Evolutionary conservation across 1,140 invertebrate genomes (phyloP), one percentile per base, ranked within the genome.

Genomic region (Pogonus chalceus): DNA sequence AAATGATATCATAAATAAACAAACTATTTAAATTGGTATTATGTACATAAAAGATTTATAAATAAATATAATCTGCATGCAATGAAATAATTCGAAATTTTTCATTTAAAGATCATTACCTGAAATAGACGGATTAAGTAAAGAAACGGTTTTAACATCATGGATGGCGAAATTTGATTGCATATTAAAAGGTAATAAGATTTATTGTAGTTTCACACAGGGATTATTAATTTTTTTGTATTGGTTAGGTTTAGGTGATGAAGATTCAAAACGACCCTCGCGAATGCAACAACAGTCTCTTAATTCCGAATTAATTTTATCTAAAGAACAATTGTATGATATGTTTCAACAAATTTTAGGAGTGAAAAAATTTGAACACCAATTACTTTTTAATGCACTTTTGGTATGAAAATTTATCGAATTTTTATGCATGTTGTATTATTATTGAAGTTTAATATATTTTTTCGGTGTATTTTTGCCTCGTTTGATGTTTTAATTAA

Each of bases 151-250:
- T 20, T 76, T 98, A 61, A 96, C 92, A 49, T 97, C 95, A 48
- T 99, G 96, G 96, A 89, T 99, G 83, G 92, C 93, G 26, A 99
- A 99, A 77, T 98, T 98, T 73, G 97, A 99, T 77, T 92, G 92
- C 70, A 98, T 99, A 67, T 88, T 97, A 68, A 95, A 96, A 75
- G 93, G 93, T 72, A 76, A 58, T n/a, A 52, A 56, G 16, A 39
- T 52, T 51, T 55, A n/a, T n/a, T n/a, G n/a, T n/a, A n/a, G 26
- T 7, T 31, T 31, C 26, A 31, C 26, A 31, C n/a, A n/a, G n/a
- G n/a, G n/a, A n/a, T n/a, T n/a, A n/a, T n/a, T 12, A 21, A 47
- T 35, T 23, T 52, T 21, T 52, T 58, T 26, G 21, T 57, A 55
- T 57, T 20, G 18, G 43, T 55, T 51, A 61, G 60, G 60, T 35